Evolutionary conservation across 2,113 vertebrate species (phyloP).

Genomic region (Nyctibius bracteatus): DNA sequence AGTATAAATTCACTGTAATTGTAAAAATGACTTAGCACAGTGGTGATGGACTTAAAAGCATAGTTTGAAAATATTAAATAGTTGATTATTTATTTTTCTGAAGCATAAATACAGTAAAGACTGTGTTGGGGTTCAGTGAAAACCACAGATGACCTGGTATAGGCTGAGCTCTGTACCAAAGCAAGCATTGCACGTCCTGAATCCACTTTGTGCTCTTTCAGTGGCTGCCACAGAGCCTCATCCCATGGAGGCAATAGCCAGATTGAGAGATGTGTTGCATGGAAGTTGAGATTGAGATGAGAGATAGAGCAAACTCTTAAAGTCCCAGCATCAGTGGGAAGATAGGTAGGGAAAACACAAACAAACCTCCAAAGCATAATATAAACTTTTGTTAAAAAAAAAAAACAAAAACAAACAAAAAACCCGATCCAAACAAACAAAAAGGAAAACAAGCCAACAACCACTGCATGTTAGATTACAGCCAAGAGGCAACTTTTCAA

Average conservation of each 20-base stretch:
- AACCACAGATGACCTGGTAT: neutral
- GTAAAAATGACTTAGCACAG: neutral
- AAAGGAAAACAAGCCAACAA: neutral
- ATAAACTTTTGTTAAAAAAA: neutral
- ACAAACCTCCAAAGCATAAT: neutral
- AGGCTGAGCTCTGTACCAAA: neutral
- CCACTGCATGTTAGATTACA: neutral
- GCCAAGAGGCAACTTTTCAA: neutral
- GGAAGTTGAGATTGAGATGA: neutral
- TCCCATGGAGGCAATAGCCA: neutral
- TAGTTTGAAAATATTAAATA: neutral
- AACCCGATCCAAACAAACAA: rapidly evolving
- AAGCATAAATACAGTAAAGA: neutral
- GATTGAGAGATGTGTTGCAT: neutral
- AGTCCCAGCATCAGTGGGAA: neutral
- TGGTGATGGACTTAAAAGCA: neutral
- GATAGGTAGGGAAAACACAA: neutral
- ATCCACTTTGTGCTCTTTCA: neutral
- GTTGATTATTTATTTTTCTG: neutral
- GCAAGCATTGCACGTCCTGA: neutral
- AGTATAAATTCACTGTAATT: neutral
- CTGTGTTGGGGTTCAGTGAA: neutral
- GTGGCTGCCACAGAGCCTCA: neutral
- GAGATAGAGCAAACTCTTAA: neutral
- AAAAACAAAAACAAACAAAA: neutral